phyloP scores from a whole-genome alignment of 2,113 vertebrate species.

The Notothenia rossii region DNA sequence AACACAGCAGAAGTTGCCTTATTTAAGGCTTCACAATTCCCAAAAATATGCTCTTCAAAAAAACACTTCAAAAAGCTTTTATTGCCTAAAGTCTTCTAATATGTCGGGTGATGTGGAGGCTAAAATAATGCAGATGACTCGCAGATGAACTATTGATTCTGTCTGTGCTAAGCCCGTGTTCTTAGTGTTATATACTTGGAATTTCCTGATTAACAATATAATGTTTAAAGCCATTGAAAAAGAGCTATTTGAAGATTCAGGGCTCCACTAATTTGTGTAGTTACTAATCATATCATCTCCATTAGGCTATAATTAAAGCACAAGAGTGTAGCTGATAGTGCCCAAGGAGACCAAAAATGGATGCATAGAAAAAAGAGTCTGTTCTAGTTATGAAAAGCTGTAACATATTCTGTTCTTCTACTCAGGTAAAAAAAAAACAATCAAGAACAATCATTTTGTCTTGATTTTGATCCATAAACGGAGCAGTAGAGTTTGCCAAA shows the following conservation, averaged over 20 bases:
- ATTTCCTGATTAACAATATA: constrained; percentile 43
- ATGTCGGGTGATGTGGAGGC: constrained; percentile 9
- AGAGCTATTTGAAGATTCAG: constrained; percentile 20
- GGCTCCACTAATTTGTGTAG: constrained; percentile 45
- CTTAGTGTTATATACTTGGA: background rate
- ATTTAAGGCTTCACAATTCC: background rate
- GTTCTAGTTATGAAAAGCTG: background rate
- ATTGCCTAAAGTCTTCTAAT: background rate
- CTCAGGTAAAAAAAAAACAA: too few species aligned
- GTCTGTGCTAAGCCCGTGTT: constrained; percentile 1
- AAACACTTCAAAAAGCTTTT: background rate
- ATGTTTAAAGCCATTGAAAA: background rate
- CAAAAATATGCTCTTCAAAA: background rate
- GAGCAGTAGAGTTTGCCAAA: background rate
- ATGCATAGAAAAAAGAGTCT: background rate
- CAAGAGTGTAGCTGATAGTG: constrained; percentile 26
- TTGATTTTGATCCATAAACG: too few species aligned
- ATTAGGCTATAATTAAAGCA: constrained; percentile 53
- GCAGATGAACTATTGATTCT: constrained; percentile 48
- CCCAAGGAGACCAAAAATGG: too few species aligned
- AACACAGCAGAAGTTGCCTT: background rate
- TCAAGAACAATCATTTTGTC: too few species aligned
- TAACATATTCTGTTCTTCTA: background rate
- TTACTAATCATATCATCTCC: constrained; percentile 56
- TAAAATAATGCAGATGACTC: constrained; percentile 31